A percentile compares a stretch with the other conserved stretches of the same genome.
phyloP scores from a whole-genome alignment of 2,888 invertebrate species.

The Anoplius nigerrimus region DNA sequence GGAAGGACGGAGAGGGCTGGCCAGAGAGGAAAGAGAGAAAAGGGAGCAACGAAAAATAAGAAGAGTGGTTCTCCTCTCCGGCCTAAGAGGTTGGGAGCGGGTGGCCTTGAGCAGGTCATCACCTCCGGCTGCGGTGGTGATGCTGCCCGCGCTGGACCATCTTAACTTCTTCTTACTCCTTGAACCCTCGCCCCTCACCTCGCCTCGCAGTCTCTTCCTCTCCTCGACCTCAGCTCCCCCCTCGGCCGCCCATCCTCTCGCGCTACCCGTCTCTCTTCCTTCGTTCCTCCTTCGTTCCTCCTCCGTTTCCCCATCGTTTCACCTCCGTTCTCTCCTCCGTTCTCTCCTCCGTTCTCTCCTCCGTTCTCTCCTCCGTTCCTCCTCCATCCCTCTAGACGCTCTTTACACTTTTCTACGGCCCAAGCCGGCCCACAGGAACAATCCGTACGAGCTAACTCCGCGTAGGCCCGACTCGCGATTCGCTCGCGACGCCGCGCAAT shows the following conservation, averaged over 20 bases:
- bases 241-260: slow-evolving; percentile 16
- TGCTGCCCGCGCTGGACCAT: slow-evolving; percentile 65
- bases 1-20: slow-evolving; percentile 38
- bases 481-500: slow-evolving; percentile 14
- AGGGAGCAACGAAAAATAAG: slow-evolving; percentile 52
- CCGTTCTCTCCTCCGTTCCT: slow-evolving; percentile 12
- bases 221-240: slow-evolving; percentile 23
- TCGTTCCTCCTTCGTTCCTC: slow-evolving; percentile 25
- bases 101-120: slow-evolving; percentile 75
- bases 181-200: slow-evolving; percentile 24
- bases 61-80: slow-evolving; percentile 60
- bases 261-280: slow-evolving; percentile 14
- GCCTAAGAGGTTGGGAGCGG: slow-evolving; percentile 67
- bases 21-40: slow-evolving; percentile 47
- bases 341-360: slow-evolving; percentile 13
- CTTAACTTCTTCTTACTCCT: slow-evolving; percentile 62
- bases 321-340: slow-evolving; percentile 21
- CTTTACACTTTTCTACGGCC: slow-evolving; percentile 51
- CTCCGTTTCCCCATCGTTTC: slow-evolving; percentile 20
- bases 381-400: slow-evolving; percentile 30
- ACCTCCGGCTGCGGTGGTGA: slow-evolving; percentile 67
- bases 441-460: slow-evolving; percentile 54
- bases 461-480: slow-evolving; percentile 17
- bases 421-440: slow-evolving; percentile 49
- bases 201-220: slow-evolving; percentile 12